Conservation (phyloP, 2,888 invertebrate species). For the Chouioia cunea region DNA sequence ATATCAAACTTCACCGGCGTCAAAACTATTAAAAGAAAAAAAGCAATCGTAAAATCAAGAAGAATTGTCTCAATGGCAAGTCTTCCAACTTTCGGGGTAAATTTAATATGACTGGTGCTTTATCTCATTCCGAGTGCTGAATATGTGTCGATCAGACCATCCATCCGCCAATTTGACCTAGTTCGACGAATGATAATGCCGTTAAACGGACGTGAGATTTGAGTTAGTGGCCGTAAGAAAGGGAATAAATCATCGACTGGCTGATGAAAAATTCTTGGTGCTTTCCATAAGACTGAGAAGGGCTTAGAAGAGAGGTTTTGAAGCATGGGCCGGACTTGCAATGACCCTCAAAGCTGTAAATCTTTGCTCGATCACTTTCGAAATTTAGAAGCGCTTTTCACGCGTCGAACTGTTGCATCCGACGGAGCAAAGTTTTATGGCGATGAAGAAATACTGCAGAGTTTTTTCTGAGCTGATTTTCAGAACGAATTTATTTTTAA, state of each 20-base stretch:
- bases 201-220: constrained; percentile 54
- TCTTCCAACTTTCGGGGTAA: constrained; percentile 19
- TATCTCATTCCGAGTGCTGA: constrained; percentile 27
- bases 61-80: no score
- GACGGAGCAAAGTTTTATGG: background rate
- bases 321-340: constrained; percentile 33
- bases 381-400: constrained; percentile 23
- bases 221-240: constrained; percentile 56
- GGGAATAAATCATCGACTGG: constrained; percentile 58
- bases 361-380: constrained; percentile 10
- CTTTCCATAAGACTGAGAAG: constrained; percentile 26
- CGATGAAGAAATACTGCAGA: background rate
- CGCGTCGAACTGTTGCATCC: constrained; percentile 5
- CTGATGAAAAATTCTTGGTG: constrained; percentile 42
- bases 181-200: constrained; percentile 59
- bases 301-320: constrained; percentile 2
- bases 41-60: no score
- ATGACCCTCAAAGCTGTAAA: constrained; percentile 26
- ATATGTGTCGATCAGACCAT: constrained; percentile 30
- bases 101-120: constrained; percentile 51
- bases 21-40: no score
- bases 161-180: constrained; percentile 58
- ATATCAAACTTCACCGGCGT: no score
- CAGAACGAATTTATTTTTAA: background rate
- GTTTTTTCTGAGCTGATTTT: constrained; percentile 10